Base-by-base conservation (phyloP, 1,140 invertebrate genomes). In the Panagrolaimus sp. region DNA sequence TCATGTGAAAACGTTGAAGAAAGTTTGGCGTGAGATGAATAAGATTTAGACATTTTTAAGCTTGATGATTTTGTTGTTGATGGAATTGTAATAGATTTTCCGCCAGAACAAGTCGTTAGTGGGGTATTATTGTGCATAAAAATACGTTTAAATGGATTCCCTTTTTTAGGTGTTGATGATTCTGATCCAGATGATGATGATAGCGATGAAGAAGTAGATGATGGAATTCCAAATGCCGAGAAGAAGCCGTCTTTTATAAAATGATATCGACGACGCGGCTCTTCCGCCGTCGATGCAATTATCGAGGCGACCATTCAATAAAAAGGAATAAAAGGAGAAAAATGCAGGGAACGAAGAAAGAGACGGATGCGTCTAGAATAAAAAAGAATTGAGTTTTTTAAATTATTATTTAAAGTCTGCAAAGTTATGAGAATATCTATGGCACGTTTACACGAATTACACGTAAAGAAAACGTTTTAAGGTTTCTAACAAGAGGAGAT, bases 261-360 rank as follows among this genome's bases (percentile, higher is more conserved):
- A 27, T 14, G 47, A 48, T 57, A 57, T 25, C 51, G 51, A 57
- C 51, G 51, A 25, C 51, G 51, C 51, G 51, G 51, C 51, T 57
- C 51, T 27, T 57, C 20, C 51, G 51, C 51, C 51, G 51, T 25
- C 51, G 51, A 20, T 11, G 51, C 9, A 20, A 57, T 57, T 4
- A 57, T 11, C 14, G 51, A 57, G 51, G 51, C 51, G 11, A 57
- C 51, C 51, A 57, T 57, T 57, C 51, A 57, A 57, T 57, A 57
- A 16, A n/a, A 14, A 57, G 31, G 31, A 4, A 4, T 38, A 7
- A 38, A 38, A 4, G 2, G 2, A 4, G 2, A 38, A 38, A 38
- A 38, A 38, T 4, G 7, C 7, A 38, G 31, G 7, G 31, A 38
- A 38, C 2, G 31, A 38, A 38, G 31, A 38, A 38, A 38, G 31